Conservation (phyloP, 2,113 vertebrate genomes). For the Ardeotis arabs region DNA sequence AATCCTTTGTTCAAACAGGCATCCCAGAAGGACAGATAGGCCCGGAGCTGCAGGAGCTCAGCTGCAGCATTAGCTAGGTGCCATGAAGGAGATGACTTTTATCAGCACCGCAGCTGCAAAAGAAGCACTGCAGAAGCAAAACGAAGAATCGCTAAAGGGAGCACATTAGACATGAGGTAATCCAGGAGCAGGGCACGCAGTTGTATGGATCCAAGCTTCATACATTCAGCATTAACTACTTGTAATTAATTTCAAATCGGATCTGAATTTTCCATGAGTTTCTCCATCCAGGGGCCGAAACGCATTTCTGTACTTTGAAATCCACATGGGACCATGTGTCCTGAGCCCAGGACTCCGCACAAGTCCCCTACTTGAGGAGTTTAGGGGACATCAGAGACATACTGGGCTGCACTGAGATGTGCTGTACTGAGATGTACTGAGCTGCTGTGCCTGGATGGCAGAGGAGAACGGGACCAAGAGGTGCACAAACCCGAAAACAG, state of each 20-base stretch:
- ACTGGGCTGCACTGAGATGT: not conserved
- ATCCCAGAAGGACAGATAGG: not conserved
- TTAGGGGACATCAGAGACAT: not conserved
- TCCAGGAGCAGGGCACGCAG: not conserved
- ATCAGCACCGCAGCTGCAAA: not conserved
- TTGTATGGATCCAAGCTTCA: not conserved
- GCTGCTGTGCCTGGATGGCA: not conserved
- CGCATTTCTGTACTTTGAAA: not conserved
- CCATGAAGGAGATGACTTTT: not conserved
- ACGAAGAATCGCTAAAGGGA: not conserved
- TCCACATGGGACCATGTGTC: not conserved
- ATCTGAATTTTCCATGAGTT: not conserved
- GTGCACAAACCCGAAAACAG: fast-evolving
- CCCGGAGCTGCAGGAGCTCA: not conserved
- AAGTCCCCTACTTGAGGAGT: not conserved
- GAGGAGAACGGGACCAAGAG: not conserved
- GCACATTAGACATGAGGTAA: not conserved
- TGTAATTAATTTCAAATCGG: not conserved
- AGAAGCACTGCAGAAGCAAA: not conserved
- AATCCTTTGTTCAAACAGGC: not conserved
- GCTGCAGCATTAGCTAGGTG: not conserved
- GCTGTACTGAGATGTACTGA: not conserved
- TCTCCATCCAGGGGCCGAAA: not conserved
- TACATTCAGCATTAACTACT: not conserved
- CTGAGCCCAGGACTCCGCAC: not conserved